Evolutionary conservation across 2,797 vertebrate genomes (phyloP).

Genomic region (Huso huso): DNA sequence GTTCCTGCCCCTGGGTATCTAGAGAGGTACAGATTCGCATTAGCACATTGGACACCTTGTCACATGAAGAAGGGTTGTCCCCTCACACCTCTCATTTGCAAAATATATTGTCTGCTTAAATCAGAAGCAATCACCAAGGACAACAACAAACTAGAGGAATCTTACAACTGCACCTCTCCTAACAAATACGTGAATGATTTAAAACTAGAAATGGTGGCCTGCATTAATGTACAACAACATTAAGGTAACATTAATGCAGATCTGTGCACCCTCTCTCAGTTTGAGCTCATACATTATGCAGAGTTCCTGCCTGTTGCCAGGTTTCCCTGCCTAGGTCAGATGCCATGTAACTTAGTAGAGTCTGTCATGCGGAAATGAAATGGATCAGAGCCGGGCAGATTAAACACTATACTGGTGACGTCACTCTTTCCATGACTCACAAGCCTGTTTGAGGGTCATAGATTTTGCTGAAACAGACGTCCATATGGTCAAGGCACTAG

Average conservation of each 20-base stretch:
- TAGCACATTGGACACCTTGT: no score
- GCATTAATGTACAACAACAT: constrained; percentile 39
- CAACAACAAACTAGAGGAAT: no score
- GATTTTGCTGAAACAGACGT: constrained; percentile 40
- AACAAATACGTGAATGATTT: no score
- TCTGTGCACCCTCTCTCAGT: background rate
- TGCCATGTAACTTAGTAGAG: constrained; percentile 31
- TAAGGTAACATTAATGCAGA: constrained; percentile 37
- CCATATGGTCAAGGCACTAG: constrained; percentile 41
- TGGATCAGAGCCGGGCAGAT: constrained; percentile 30
- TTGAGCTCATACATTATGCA: constrained; percentile 22
- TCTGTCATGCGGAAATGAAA: constrained; percentile 39
- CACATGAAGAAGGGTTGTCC: no score
- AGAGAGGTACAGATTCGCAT: no score
- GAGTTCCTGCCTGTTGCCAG: constrained; percentile 38
- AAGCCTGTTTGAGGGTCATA: constrained; percentile 41
- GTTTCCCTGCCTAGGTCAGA: constrained; percentile 45
- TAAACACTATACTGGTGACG: constrained; percentile 39
- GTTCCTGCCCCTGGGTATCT: no score
- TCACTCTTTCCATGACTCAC: constrained; percentile 51
- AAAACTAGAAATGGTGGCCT: constrained; percentile 10
- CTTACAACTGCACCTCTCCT: no score
- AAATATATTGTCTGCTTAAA: no score
- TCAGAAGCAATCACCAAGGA: no score
- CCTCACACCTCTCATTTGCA: no score